Conservation (phyloP, 2,113 vertebrate genomes). For the Ornithorhynchus anatinus region DNA sequence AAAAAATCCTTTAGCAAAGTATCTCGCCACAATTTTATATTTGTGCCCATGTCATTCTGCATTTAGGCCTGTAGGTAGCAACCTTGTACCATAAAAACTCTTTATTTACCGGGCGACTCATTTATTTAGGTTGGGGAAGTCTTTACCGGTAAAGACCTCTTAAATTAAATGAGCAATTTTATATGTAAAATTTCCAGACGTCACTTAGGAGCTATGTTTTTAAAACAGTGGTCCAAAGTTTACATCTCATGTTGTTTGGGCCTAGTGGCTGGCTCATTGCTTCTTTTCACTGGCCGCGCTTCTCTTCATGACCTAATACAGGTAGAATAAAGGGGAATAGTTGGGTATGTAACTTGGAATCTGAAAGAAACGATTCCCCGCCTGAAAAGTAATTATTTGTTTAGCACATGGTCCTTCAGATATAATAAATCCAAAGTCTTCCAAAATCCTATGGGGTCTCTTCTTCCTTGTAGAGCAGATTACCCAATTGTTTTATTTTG, state of each 20-base stretch:
- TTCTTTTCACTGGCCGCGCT: conserved; percentile 21
- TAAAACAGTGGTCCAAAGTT: conserved; percentile 59
- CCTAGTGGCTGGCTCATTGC: conserved; percentile 44
- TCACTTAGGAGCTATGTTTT: conserved; percentile 65
- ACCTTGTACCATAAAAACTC: conserved; percentile 62
- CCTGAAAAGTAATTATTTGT: conserved; percentile 32
- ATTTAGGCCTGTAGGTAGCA: conserved; percentile 69
- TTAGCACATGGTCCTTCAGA: neutral
- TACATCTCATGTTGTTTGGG: conserved; percentile 50
- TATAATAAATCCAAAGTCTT: conserved; percentile 3
- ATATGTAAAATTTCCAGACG: conserved; percentile 78
- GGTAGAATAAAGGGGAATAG: neutral
- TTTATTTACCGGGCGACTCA: neutral
- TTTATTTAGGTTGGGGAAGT: conserved; percentile 47
- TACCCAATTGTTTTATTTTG: neutral
- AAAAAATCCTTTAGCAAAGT: neutral
- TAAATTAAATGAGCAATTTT: conserved; percentile 44
- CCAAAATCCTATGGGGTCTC: neutral
- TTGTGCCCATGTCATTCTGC: conserved; percentile 45
- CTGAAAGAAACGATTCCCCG: neutral
- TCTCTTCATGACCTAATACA: conserved; percentile 19
- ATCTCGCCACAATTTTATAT: neutral
- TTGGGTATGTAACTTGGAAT: conserved; percentile 15
- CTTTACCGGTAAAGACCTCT: conserved; percentile 49
- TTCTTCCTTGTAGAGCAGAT: neutral